Base-by-base conservation (phyloP, 2,113 vertebrate genomes). In the Laticauda colubrina region DNA sequence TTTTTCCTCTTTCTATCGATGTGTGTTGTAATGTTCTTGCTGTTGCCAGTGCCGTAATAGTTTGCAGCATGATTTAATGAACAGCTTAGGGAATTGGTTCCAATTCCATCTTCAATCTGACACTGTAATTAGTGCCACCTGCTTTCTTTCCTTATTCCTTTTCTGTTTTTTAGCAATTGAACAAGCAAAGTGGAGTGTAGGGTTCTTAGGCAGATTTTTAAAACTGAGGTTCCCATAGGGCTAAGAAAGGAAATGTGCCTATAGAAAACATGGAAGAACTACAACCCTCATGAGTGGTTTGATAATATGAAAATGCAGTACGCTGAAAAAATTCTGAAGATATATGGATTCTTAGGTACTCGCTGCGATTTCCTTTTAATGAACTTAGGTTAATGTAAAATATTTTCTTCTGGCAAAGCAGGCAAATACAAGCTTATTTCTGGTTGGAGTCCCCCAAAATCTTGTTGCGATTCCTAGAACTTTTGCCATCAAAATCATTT, bases 11-110 rank as follows among this genome's bases (percentile, higher is more conserved):
- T 56, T 88, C 21, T 48, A 14, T 43, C 11, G 10, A 20, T 57
- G 5, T 85, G 55, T 8, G 45, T 85, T 34, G 43, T 48, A 59
- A 15, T n/a, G n/a, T 56, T 85, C 21, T 85, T 91, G 54, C 39
- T 24, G 24, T 51, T 91, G n/a, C 64, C 45, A 85, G 90, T 69
- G 64, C 64, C 5, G 0, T 89, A 10, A 21, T 11, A 9, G 0
- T 55, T 81, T 34, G 61, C 59, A 90, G 34, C 24, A 15, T 69
- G 55, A 85, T 87, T 89, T 55, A 0, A 34, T 91, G n/a, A 87
- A 53, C 81, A 92, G 54, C 93, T 95, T 90, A 53, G 24, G 94
- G 81, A 92, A 26, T 86, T 20, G 2, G 39, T 89, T 89, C 53
- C 69, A 92, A 85, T 92, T 57, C 92, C 54, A 89, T 85, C 85